A percentile compares a stretch with the other conserved stretches of the same genome.
Conservation (phyloP, 2,888 invertebrate genomes). For the Hylaea fasciaria region DNA sequence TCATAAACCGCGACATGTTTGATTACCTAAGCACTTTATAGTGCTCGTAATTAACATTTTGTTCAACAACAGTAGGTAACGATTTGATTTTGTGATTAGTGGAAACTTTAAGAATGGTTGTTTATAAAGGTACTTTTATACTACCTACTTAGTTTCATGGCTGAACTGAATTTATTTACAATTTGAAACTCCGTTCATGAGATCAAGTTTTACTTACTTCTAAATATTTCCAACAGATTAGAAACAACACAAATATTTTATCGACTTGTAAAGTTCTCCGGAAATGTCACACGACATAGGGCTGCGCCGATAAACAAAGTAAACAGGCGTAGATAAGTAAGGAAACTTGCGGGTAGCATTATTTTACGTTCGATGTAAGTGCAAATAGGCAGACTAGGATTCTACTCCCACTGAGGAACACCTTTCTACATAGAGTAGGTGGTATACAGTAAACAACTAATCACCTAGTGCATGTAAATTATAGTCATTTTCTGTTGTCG, state of each 20-base stretch:
- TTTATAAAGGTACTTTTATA: too few species aligned
- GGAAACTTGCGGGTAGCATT: too few species aligned
- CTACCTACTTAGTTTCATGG: not conserved
- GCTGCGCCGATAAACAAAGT: too few species aligned
- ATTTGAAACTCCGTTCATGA: too few species aligned
- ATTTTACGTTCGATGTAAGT: too few species aligned
- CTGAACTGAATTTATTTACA: not conserved
- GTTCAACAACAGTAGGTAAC: conserved; percentile 18
- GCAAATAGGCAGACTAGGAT: not conserved
- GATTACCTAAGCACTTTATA: conserved; percentile 19
- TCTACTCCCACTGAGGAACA: conserved; percentile 1
- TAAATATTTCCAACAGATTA: too few species aligned
- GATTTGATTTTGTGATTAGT: conserved; percentile 4
- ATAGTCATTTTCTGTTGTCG: not conserved
- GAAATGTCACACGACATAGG: too few species aligned
- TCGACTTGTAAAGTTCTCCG: too few species aligned
- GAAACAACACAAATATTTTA: too few species aligned
- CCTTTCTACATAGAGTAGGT: not conserved
- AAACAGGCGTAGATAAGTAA: too few species aligned
- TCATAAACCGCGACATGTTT: conserved; percentile 24
- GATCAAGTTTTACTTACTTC: too few species aligned
- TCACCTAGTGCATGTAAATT: conserved; percentile 1
- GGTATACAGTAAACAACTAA: too few species aligned
- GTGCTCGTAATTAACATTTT: conserved; percentile 9
- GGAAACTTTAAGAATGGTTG: not conserved